These are phyloP conservation scores for Euborellia annulipes DNA, from an alignment of 1,140 invertebrate genomes.

Conservation along the genomic window DNA sequence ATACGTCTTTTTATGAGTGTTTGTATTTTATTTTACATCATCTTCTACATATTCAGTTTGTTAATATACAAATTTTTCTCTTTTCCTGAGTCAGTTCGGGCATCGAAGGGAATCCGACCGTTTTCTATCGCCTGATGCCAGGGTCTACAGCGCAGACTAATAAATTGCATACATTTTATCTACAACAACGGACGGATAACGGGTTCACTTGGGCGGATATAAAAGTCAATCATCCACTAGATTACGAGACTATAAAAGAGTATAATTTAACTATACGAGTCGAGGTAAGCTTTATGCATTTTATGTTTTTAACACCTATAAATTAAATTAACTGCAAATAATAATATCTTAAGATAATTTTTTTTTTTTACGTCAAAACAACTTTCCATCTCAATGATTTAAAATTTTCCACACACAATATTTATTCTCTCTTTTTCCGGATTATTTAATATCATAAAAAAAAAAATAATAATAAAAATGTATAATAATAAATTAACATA, in stretches of 20 bases:
- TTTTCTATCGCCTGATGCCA: constrained; percentile 87
- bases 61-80: neutral
- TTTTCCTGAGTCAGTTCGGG: constrained; percentile 51
- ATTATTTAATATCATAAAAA: too few relatives aligned
- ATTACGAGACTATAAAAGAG: constrained; percentile 89
- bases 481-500: too few relatives aligned
- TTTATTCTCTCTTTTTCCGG: too few relatives aligned
- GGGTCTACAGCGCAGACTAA: constrained; percentile 90
- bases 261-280: constrained; percentile 92
- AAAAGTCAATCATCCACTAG: constrained; percentile 88
- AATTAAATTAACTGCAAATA: too few relatives aligned
- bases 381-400: too few relatives aligned
- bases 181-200: constrained; percentile 80
- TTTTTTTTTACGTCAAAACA: too few relatives aligned
- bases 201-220: constrained; percentile 87
- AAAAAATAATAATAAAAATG: too few relatives aligned
- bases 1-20: neutral
- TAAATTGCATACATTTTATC: constrained; percentile 88
- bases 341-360: too few relatives aligned
- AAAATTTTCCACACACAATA: too few relatives aligned
- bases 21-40: too few relatives aligned
- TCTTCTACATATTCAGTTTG: too few relatives aligned
- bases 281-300: constrained; percentile 47
- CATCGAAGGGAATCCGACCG: constrained; percentile 87
- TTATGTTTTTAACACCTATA: too few relatives aligned